Evolutionary conservation across 1,140 invertebrate species (phyloP), one percentile per base, ranked within the genome.

Genomic region (Brachionus plicatilis): DNA sequence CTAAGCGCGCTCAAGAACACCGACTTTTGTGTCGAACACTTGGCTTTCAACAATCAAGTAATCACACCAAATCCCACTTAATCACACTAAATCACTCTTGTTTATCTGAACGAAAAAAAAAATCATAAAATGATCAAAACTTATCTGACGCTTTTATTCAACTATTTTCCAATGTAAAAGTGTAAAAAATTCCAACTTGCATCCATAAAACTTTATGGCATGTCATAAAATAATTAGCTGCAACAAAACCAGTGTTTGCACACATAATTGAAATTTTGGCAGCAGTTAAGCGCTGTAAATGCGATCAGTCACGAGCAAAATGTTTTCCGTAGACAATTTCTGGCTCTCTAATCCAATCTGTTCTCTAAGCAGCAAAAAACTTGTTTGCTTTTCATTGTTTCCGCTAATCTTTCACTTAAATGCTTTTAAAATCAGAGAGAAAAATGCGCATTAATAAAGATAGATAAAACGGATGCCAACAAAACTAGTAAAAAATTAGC

Each of bases 1-100:
- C 53, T 82, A 14, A 68, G 37, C n/a, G 53, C 79, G 12, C 20
- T 82, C 2, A 82, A 47, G 43, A 68, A 68, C 43, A 37, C n/a
- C 24, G 79, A 82, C 27, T 82, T 65, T 82, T 82, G 79, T 45
- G 79, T 65, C 1, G 53, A 82, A 29, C 79, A 82, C 20, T 65
- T 82, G 53, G 79, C 79, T 17, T 82, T 82, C 60, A 60, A 66
- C 24, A 60, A 60, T 65, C 33, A 82, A 68, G 79, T 82, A 43
- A 17, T 41, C 33, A 33, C 8, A 24, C 24, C 1, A 24, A 24
- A 24, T 1, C 24, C 0, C 24, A 24, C 24, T 24, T 1, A 24
- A 24, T 24, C 24, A 24, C 24, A 24, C 24, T 24, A 24, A 24
- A 24, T 24, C 24, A 24, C 24, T 12, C 8, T 9, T 17, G 7